Conservation (phyloP, 2,113 vertebrate species). For the Prinia subflava region DNA sequence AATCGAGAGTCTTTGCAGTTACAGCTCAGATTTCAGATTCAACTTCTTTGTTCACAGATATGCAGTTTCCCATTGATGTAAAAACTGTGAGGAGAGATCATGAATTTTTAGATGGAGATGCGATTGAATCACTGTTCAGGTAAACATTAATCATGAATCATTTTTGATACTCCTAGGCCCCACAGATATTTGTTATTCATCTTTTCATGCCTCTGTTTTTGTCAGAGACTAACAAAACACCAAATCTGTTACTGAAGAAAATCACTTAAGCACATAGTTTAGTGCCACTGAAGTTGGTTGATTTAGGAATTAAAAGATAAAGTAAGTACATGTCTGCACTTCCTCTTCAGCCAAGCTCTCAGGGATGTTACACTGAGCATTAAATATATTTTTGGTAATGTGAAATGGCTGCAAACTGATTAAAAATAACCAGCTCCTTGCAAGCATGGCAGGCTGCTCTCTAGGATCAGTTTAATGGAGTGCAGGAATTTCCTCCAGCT, state of each 20-base stretch:
- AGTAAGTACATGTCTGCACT: background rate
- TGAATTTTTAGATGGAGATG: constrained; percentile 79
- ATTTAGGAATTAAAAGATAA: background rate
- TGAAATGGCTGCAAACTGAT: background rate
- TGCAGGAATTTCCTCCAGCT: background rate
- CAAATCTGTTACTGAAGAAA: background rate
- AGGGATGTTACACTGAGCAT: background rate
- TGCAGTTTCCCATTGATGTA: constrained; percentile 76
- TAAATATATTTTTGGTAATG: background rate
- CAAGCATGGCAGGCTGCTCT: background rate
- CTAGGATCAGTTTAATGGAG: rapidly evolving
- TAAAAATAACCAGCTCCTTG: background rate
- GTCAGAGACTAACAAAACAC: background rate
- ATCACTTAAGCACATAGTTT: background rate
- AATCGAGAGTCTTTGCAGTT: background rate
- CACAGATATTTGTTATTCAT: background rate
- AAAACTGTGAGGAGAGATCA: constrained; percentile 77
- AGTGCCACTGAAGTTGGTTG: background rate
- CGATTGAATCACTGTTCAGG: constrained; percentile 78
- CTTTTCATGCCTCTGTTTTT: background rate
- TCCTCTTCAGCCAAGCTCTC: background rate
- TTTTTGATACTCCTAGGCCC: background rate
- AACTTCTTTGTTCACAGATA: constrained; percentile 63
- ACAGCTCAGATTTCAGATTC: background rate
- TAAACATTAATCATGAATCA: constrained; percentile 27